Evolutionary conservation across 2,113 vertebrate species (phyloP).

Genomic region (Rhea americana): DNA sequence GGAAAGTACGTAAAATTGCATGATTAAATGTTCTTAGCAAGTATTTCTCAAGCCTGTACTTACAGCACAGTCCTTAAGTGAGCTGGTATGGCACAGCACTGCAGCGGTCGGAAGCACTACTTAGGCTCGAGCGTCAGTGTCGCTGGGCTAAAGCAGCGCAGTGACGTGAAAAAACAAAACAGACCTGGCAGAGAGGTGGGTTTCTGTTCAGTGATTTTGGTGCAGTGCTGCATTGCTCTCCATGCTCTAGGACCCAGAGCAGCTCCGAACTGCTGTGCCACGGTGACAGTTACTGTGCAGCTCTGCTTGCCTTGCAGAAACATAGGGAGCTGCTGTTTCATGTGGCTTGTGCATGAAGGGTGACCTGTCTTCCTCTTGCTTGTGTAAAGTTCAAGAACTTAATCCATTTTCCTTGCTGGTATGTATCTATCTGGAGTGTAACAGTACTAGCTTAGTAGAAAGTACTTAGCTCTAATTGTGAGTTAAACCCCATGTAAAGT

Average conservation of each 20-base stretch:
- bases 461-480: neutral
- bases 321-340: neutral
- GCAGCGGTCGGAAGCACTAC: neutral
- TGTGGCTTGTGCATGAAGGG: neutral
- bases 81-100: neutral
- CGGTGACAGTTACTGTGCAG: neutral
- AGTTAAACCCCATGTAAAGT: neutral
- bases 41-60: neutral
- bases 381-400: constrained; percentile 2
- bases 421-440: neutral
- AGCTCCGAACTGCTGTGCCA: neutral
- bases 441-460: neutral
- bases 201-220: neutral
- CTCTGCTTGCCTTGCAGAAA: neutral
- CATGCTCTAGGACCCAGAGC: neutral
- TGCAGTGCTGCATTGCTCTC: neutral
- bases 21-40: neutral
- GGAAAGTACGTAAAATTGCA: neutral
- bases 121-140: neutral
- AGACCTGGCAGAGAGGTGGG: neutral
- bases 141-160: constrained; percentile 2
- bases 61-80: neutral
- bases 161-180: neutral
- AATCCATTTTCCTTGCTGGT: neutral
- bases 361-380: neutral